Base-by-base conservation (phyloP, 2,797 vertebrate species). In the Hemibagrus guttatus region DNA sequence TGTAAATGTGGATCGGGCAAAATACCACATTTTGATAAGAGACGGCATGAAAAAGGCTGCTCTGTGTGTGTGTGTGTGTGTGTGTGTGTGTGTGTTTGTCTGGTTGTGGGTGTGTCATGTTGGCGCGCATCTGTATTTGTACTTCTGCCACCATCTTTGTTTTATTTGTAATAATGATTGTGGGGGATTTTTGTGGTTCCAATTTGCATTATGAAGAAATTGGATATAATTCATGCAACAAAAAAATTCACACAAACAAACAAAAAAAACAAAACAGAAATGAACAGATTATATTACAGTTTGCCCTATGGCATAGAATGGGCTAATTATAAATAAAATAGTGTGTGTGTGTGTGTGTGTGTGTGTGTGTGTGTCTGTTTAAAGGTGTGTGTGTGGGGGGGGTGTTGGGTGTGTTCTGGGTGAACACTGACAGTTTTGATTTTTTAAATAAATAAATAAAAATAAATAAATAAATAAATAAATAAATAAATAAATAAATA, bases 11-110 rank as follows among this genome's bases (percentile, higher is more conserved):
- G 95, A 92, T 92, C 94, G 92, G 92, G 93, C 92, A 93, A 96
- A 96, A 95, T 96, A 96, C 93, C 94, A 96, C 92, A 94, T 95
- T 93, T 87, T 94, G 93, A 96, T 94, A 95, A 88, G 92, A 91
- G 94, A 93, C 89, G 89, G 90, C 89, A 93, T 92, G 91, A 93
- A 95, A 93, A 86, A 81, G 72, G 91, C 58, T 54, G n/a, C 42
- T 49, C 39, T 59, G 79, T 46, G 59, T 81, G 78, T 61, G 85
- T 90, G 91, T 89, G 86, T 78, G 31, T 88, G 87, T 90, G 90
- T 72, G 89, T 49, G 82, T 85, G 42, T 74, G 21, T 59, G 28
- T 86, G 87, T 90, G 90, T 88, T 86, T 91, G 75, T 80, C 63
- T 86, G 69, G 21, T 26, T 54, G 74, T 54, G 14, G 21, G 42